phyloP scores from a whole-genome alignment of 2,888 invertebrate genomes.

The Deilephila porcellus region DNA sequence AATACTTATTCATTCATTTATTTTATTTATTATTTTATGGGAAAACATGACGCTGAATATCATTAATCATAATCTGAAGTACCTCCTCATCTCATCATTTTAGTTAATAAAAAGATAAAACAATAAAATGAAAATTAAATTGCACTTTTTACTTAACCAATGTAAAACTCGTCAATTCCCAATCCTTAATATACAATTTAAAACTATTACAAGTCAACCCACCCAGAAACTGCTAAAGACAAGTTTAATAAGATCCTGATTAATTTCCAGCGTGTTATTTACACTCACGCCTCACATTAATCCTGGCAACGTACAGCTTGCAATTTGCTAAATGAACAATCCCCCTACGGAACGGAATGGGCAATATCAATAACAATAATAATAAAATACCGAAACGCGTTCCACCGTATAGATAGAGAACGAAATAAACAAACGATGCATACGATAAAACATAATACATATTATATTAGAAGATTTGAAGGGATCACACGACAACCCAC shows the following conservation, averaged over 20 bases:
- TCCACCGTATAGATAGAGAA: constrained; percentile 27
- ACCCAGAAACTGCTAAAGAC: neutral
- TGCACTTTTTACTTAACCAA: too few relatives aligned
- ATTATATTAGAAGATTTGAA: constrained; percentile 25
- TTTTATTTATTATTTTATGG: too few relatives aligned
- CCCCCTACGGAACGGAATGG: constrained; percentile 36
- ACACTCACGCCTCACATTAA: constrained; percentile 37
- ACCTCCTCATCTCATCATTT: too few relatives aligned
- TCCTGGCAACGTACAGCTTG: constrained; percentile 37
- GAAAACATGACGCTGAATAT: too few relatives aligned
- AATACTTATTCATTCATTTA: too few relatives aligned
- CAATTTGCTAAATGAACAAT: constrained; percentile 50
- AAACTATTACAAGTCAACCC: too few relatives aligned
- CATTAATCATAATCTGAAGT: too few relatives aligned
- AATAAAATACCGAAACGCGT: constrained; percentile 40
- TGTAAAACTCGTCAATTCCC: too few relatives aligned
- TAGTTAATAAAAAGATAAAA: too few relatives aligned
- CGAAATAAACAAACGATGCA: constrained; percentile 30
- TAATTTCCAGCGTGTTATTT: constrained; percentile 32
- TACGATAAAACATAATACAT: constrained; percentile 28
- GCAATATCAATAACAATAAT: constrained; percentile 50
- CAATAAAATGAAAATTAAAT: too few relatives aligned
- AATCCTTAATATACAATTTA: too few relatives aligned
- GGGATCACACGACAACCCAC: constrained; percentile 27
- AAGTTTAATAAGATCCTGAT: neutral